phyloP scores from a whole-genome alignment of 2,113 vertebrate genomes.

The Nothobranchius kuhntae region DNA sequence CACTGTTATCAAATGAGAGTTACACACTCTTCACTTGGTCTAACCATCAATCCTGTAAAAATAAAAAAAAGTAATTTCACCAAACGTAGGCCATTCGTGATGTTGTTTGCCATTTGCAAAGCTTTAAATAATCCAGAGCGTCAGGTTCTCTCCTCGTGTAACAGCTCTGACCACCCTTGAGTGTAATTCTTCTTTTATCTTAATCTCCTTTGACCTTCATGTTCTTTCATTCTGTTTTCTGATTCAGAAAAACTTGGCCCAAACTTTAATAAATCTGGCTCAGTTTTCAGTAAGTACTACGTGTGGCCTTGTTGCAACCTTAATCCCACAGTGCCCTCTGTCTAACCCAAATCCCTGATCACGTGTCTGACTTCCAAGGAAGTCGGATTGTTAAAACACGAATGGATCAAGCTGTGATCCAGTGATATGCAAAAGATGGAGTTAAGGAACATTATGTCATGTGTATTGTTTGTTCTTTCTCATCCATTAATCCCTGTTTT shows the following conservation, averaged over 20 bases:
- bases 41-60: no score
- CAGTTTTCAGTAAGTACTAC: slow-evolving; percentile 85
- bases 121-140: no score
- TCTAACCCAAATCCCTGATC: slow-evolving; percentile 58
- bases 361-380: slow-evolving; percentile 49
- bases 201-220: slow-evolving; percentile 52
- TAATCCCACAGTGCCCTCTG: slow-evolving; percentile 64
- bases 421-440: slow-evolving; percentile 12
- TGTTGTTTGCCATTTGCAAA: no score
- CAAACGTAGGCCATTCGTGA: no score
- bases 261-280: slow-evolving; percentile 82
- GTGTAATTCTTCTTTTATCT: slow-evolving; percentile 37
- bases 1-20: no score
- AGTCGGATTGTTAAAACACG: slow-evolving; percentile 25
- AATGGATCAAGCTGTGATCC: slow-evolving; percentile 28
- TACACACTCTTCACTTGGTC: no score
- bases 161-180: slow-evolving; percentile 2
- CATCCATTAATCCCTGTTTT: neutral
- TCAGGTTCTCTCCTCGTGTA: no score
- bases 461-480: slow-evolving; percentile 25
- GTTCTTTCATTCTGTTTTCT: slow-evolving; percentile 62
- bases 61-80: no score
- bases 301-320: slow-evolving; percentile 70
- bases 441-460: slow-evolving; percentile 20
- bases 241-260: slow-evolving; percentile 81